phyloP scores from a whole-genome alignment of 2,888 invertebrate species.

The Rhorus exstirpatorius region DNA sequence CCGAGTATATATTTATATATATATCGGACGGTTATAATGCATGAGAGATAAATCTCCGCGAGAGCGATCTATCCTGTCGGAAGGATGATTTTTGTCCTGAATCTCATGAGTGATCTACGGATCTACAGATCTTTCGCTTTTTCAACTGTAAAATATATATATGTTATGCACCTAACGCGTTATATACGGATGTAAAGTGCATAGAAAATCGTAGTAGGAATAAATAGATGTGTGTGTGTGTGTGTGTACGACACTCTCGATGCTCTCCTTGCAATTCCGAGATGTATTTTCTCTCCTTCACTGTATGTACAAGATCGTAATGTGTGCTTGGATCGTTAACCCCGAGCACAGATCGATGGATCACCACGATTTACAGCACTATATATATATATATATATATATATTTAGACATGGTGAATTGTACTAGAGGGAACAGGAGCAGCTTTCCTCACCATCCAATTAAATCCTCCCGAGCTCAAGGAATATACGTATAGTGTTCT shows the following conservation, averaged over 20 bases:
- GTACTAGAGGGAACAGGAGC: conserved; percentile 64
- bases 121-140: conserved; percentile 9
- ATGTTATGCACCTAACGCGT: background rate
- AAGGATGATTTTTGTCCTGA: conserved; percentile 49
- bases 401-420: conserved; percentile 41
- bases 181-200: background rate
- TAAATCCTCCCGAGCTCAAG: conserved; percentile 69
- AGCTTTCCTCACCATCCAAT: conserved; percentile 75
- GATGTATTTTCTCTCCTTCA: conserved; percentile 11
- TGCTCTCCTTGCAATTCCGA: conserved; percentile 17
- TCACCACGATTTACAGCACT: conserved; percentile 61
- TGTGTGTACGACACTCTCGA: conserved; percentile 28
- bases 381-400: conserved; percentile 6
- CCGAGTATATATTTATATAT: background rate
- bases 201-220: conserved; percentile 47
- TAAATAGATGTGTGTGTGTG: conserved; percentile 3
- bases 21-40: conserved; percentile 38
- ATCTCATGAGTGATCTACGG: conserved; percentile 28
- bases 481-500: conserved; percentile 69
- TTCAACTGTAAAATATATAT: conserved; percentile 35
- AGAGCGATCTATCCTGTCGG: conserved; percentile 43
- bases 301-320: conserved; percentile 42
- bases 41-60: conserved; percentile 32
- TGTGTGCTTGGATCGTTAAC: conserved; percentile 69
- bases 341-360: conserved; percentile 70